These are phyloP conservation scores for Lanius collurio DNA, from an alignment of 2,113 vertebrate genomes.

Conservation along the genomic window DNA sequence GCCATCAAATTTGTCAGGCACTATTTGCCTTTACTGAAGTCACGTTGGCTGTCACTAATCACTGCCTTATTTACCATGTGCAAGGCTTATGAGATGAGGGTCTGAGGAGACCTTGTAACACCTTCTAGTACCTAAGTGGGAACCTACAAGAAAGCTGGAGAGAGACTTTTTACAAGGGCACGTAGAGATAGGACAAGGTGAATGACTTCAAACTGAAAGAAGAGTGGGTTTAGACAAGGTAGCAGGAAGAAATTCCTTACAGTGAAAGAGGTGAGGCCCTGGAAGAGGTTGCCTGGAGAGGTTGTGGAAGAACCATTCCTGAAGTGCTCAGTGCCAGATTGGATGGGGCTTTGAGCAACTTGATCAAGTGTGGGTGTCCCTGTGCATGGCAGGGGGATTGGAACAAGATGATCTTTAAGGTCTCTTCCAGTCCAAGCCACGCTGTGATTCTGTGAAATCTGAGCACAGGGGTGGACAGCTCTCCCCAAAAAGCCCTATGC, in stretches of 20 bases:
- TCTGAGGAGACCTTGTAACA: neutral
- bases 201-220: neutral
- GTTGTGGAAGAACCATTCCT: neutral
- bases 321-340: neutral
- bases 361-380: too few relatives aligned
- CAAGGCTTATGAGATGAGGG: neutral
- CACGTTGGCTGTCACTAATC: neutral
- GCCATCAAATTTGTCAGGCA: neutral
- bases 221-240: neutral
- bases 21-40: neutral
- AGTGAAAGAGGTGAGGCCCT: neutral
- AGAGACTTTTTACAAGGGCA: neutral
- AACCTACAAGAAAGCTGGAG: neutral
- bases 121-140: neutral
- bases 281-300: neutral
- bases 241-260: neutral
- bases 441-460: neutral
- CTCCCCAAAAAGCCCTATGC: neutral
- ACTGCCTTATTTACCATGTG: neutral
- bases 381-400: neutral
- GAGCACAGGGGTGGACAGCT: neutral
- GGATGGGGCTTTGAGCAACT: fast-evolving
- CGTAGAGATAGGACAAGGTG: neutral
- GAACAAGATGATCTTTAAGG: neutral
- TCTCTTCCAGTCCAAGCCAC: neutral